Evolutionary conservation across 2,888 invertebrate species (phyloP).

Genomic region (Aelia acuminata): DNA sequence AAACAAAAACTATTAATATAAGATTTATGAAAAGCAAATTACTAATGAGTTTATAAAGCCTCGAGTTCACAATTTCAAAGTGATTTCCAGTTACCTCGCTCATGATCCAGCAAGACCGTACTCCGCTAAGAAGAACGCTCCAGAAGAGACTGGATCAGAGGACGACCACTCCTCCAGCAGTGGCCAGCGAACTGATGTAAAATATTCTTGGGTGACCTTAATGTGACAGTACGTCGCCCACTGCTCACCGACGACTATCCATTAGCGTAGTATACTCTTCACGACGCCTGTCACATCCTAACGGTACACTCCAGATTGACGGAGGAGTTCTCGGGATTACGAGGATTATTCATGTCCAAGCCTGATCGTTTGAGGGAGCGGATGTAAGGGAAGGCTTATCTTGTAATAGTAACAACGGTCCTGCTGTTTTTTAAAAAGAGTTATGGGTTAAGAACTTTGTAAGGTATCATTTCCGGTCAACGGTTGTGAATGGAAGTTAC

Average conservation of each 20-base stretch:
- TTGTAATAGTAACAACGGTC: neutral
- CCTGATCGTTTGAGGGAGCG: neutral
- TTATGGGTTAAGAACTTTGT: too few relatives aligned
- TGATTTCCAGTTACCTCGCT: neutral
- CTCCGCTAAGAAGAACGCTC: neutral
- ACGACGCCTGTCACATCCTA: neutral
- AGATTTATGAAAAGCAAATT: neutral
- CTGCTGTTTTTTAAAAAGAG: too few relatives aligned
- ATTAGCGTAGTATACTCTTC: constrained; percentile 69
- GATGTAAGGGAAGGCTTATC: neutral
- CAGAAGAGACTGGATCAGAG: neutral
- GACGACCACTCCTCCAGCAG: constrained; percentile 69
- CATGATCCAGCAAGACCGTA: neutral
- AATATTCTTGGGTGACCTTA: neutral
- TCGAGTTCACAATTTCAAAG: neutral
- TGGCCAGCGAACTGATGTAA: constrained; percentile 71
- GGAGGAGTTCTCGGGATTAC: constrained; percentile 23
- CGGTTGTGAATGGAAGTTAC: too few relatives aligned
- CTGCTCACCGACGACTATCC: constrained; percentile 63
- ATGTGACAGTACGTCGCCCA: neutral
- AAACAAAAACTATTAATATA: neutral
- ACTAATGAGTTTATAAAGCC: neutral
- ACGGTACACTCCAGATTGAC: neutral
- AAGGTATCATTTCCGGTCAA: too few relatives aligned
- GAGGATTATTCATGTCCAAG: neutral